A percentile compares a stretch with the other conserved stretches of the same genome.
Evolutionary conservation across 2,797 vertebrate species (phyloP).

Genomic region (Hippopotamyrus pictus): DNA sequence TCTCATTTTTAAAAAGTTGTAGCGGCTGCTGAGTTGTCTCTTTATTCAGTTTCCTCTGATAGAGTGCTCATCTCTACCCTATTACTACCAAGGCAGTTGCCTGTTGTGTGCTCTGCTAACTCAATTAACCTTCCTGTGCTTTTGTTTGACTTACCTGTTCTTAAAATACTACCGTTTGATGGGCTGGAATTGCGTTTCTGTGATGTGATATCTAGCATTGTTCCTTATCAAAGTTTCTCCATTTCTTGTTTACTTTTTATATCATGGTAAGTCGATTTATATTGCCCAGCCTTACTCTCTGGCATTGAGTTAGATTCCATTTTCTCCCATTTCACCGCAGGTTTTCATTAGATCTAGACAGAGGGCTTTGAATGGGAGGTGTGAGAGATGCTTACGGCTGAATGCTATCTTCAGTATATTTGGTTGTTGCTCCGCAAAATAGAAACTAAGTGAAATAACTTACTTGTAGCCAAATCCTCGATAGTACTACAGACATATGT

Average conservation of each 20-base stretch:
- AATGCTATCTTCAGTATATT: constrained; percentile 30
- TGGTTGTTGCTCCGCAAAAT: constrained; percentile 52
- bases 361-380: neutral
- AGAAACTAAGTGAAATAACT: constrained; percentile 43
- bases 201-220: neutral
- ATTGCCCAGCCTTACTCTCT: neutral
- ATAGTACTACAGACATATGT: constrained; percentile 46
- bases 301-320: neutral
- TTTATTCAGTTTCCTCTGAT: neutral
- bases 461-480: constrained; percentile 34
- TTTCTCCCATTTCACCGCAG: neutral
- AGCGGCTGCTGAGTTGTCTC: neutral
- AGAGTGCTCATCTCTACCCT: neutral
- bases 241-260: neutral
- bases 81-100: neutral
- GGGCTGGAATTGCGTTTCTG: neutral
- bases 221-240: neutral
- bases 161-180: neutral
- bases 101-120: neutral
- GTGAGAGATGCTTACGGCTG: neutral
- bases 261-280: neutral
- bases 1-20: neutral
- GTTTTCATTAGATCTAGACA: neutral
- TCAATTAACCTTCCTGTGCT: neutral
- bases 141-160: neutral